Evolutionary conservation across 2,888 invertebrate species (phyloP).

Genomic region (Notodonta ziczac): DNA sequence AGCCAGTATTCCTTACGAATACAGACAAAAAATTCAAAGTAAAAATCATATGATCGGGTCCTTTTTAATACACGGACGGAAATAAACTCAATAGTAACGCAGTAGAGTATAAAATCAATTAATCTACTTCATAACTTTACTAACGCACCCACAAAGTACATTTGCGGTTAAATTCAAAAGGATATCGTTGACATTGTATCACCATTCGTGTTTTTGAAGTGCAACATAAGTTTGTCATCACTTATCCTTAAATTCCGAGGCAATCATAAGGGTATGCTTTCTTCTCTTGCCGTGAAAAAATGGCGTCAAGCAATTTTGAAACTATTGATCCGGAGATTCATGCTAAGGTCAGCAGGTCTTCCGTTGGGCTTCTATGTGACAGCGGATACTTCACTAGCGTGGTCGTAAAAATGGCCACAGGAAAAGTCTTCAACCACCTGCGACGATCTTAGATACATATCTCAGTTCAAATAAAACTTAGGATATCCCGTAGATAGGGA

Average conservation of each 20-base stretch:
- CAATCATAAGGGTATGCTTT: constrained; percentile 38
- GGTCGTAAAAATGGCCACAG: too few relatives aligned
- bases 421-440: too few relatives aligned
- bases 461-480: too few relatives aligned
- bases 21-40: constrained; percentile 59
- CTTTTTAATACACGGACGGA: constrained; percentile 25
- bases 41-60: constrained; percentile 65
- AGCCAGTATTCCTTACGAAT: constrained; percentile 59
- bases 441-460: too few relatives aligned
- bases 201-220: constrained; percentile 5
- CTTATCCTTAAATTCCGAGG: constrained; percentile 38
- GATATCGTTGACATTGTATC: constrained; percentile 17
- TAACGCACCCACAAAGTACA: constrained; percentile 30
- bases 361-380: too few relatives aligned
- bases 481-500: too few relatives aligned
- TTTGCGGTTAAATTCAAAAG: constrained; percentile 26
- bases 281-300: constrained; percentile 8
- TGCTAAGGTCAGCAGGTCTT: too few relatives aligned
- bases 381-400: too few relatives aligned
- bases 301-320: background rate
- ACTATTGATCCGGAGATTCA: too few relatives aligned
- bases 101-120: constrained; percentile 25
- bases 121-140: constrained; percentile 15
- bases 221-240: constrained; percentile 26
- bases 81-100: accelerated